phyloP scores from a whole-genome alignment of 2,888 invertebrate species.

The Eurytoma californica region DNA sequence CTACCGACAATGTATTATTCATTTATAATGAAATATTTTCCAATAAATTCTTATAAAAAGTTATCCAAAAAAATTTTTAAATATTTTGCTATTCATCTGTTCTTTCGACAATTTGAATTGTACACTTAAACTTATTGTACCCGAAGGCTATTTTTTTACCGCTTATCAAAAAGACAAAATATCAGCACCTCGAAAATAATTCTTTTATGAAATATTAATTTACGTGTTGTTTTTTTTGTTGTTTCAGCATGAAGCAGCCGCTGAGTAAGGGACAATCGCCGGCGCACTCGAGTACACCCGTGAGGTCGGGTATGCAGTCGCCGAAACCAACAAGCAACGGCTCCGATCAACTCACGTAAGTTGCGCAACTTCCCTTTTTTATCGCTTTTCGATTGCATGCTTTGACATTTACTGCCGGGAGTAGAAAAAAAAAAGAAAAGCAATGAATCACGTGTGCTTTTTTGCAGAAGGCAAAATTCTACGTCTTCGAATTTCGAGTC shows the following conservation, averaged over 20 bases:
- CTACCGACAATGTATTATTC: too few relatives aligned
- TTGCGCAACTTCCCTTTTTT: slow-evolving; percentile 1
- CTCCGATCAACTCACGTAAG: slow-evolving; percentile 63
- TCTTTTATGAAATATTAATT: too few relatives aligned
- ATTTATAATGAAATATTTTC: too few relatives aligned
- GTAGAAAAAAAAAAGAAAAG: neutral
- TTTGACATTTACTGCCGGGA: neutral
- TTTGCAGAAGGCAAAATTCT: slow-evolving; percentile 60
- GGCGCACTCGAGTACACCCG: slow-evolving; percentile 69
- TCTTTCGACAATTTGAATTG: too few relatives aligned
- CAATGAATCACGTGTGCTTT: slow-evolving; percentile 15
- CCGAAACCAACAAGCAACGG: slow-evolving; percentile 72
- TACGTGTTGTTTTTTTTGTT: neutral
- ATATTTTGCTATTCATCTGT: too few relatives aligned
- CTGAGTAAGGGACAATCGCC: slow-evolving; percentile 72
- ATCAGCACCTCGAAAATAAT: too few relatives aligned
- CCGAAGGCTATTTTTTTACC: too few relatives aligned
- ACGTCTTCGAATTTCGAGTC: slow-evolving; percentile 65
- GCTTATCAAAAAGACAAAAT: too few relatives aligned
- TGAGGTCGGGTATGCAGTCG: slow-evolving; percentile 71
- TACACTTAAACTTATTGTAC: too few relatives aligned
- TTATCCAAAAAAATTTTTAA: too few relatives aligned
- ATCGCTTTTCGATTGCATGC: slow-evolving; percentile 3
- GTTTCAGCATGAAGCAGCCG: slow-evolving; percentile 70
- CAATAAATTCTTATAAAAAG: too few relatives aligned